Evolutionary conservation across 2,888 invertebrate genomes (phyloP).

Genomic region (Exocentrus adspersus): DNA sequence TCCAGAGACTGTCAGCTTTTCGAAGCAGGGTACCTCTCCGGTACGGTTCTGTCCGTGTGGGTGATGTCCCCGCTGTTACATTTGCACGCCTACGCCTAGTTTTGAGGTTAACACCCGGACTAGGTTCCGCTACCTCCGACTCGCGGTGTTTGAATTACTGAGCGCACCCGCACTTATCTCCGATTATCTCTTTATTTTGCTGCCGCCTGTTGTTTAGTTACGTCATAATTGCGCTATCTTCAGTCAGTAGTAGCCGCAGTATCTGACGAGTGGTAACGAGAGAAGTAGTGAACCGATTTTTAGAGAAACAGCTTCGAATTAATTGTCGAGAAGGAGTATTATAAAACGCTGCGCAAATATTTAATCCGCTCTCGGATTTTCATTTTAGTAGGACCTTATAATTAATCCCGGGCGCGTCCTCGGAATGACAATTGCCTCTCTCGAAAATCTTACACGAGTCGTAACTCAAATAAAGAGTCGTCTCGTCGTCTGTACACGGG

Average conservation of each 20-base stretch:
- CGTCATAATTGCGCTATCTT: conserved; percentile 20
- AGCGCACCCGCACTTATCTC: conserved; percentile 15
- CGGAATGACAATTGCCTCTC: conserved; percentile 51
- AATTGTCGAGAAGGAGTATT: no score
- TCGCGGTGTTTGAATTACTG: conserved; percentile 11
- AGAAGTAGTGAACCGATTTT: no score
- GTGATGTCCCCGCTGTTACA: no score
- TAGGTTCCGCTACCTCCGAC: neutral
- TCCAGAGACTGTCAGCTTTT: no score
- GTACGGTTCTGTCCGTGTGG: no score
- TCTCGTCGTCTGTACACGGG: no score
- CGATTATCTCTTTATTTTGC: conserved; percentile 17
- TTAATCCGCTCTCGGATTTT: conserved; percentile 23
- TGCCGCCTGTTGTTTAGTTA: conserved; percentile 14
- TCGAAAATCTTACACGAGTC: conserved; percentile 49
- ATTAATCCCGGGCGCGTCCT: conserved; percentile 39
- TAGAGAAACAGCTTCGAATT: no score
- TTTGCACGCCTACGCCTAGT: neutral
- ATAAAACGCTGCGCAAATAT: conserved; percentile 14
- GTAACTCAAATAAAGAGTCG: conserved; percentile 56
- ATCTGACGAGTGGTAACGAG: no score
- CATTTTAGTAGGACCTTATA: conserved; percentile 32
- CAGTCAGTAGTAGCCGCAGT: no score
- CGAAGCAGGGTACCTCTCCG: no score
- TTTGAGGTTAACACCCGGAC: conserved; percentile 6